Percentiles rank a stretch among this genome's conserved stretches.
phyloP scores from a whole-genome alignment of 2,797 vertebrate genomes.

The Melanotaenia trifasciata region DNA sequence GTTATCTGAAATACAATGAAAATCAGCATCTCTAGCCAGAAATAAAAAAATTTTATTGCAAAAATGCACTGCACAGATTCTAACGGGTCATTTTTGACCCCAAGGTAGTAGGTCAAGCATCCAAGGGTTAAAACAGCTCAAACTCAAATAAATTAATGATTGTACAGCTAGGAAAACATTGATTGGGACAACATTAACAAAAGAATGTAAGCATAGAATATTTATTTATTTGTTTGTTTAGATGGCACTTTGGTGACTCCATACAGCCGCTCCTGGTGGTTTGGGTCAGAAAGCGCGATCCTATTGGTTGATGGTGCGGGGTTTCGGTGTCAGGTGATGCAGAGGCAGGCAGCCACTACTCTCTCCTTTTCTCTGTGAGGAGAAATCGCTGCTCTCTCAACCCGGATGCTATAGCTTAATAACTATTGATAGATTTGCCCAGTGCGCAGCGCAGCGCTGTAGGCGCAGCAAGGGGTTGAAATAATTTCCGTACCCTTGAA shows the following conservation, averaged over 20 bases:
- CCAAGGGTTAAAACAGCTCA: too few relatives aligned
- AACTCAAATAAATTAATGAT: too few relatives aligned
- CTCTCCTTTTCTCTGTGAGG: constrained; percentile 31
- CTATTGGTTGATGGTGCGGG: constrained; percentile 72
- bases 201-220: background rate
- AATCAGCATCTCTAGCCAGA: too few relatives aligned
- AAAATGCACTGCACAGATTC: too few relatives aligned
- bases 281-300: constrained; percentile 40
- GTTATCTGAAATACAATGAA: too few relatives aligned
- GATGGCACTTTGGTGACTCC: background rate
- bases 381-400: constrained; percentile 62
- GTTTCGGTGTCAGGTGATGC: constrained; percentile 81
- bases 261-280: constrained; percentile 21
- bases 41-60: too few relatives aligned
- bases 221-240: background rate
- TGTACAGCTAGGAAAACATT: too few relatives aligned
- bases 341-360: constrained; percentile 59
- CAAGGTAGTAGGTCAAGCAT: too few relatives aligned
- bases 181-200: too few relatives aligned
- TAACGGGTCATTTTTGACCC: too few relatives aligned
- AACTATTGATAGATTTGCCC: constrained; percentile 46
- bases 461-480: constrained; percentile 46
- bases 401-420: constrained; percentile 72
- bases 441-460: constrained; percentile 47
- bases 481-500: constrained; percentile 77